phyloP scores from a whole-genome alignment of 2,113 vertebrate genomes.

The Cygnus buccinator region DNA sequence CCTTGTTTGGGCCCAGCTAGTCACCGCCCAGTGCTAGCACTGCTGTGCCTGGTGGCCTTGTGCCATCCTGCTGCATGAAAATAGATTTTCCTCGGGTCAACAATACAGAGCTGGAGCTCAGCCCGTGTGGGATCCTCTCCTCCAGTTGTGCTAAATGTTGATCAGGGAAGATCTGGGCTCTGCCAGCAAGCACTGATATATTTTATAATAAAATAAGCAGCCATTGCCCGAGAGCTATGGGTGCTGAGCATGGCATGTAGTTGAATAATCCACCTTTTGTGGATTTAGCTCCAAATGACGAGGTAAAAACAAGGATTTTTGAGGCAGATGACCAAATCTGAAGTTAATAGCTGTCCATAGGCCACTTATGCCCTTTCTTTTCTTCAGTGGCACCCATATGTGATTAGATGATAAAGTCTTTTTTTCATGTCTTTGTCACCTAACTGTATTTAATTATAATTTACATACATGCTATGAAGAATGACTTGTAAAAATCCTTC shows the following conservation, averaged over 20 bases:
- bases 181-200: neutral
- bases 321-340: neutral
- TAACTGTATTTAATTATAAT: neutral
- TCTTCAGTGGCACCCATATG: neutral
- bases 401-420: neutral
- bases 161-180: neutral
- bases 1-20: neutral
- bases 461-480: neutral
- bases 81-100: neutral
- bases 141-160: neutral
- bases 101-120: neutral
- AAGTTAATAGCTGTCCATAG: neutral
- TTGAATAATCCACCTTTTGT: neutral
- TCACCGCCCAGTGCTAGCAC: neutral
- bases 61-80: neutral
- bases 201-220: neutral
- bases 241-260: neutral
- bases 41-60: neutral
- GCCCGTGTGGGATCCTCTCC: fast-evolving
- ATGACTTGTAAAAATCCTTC: neutral
- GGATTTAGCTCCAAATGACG: neutral
- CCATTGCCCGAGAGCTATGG: neutral
- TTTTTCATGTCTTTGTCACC: neutral
- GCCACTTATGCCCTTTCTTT: neutral
- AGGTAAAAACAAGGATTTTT: neutral